Conservation (phyloP, 2,113 vertebrate genomes). For the Onychostoma macrolepis region DNA sequence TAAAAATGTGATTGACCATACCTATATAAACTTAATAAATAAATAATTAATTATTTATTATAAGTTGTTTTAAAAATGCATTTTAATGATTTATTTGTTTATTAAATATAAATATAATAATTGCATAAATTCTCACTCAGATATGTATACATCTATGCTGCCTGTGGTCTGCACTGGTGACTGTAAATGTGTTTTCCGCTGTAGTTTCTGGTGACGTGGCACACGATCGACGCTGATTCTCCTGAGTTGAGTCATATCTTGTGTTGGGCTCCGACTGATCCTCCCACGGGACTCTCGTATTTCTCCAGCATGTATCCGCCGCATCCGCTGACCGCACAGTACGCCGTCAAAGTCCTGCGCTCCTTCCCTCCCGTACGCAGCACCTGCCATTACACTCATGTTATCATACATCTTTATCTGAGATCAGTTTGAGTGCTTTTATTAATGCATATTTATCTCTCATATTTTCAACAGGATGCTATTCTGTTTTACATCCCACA, state of each 20-base stretch:
- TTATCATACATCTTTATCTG: background rate
- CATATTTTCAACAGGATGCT: conserved; percentile 81
- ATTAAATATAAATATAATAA: too few species aligned
- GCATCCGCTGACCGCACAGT: conserved; percentile 95
- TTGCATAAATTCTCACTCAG: too few species aligned
- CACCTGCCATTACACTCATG: too few species aligned
- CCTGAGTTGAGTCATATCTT: conserved; percentile 94
- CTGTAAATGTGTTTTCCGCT: conserved; percentile 30
- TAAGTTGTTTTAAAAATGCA: too few species aligned
- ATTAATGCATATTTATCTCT: background rate
- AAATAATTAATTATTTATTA: too few species aligned
- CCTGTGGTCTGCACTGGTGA: background rate
- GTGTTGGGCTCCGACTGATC: conserved; percentile 93
- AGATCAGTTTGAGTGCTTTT: background rate
- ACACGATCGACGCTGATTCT: conserved; percentile 95
- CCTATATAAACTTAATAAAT: too few species aligned
- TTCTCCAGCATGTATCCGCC: conserved; percentile 97
- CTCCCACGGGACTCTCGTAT: conserved; percentile 95
- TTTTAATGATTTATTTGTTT: too few species aligned
- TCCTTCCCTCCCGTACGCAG: conserved; percentile 91
- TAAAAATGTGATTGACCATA: too few species aligned
- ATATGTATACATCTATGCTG: too few species aligned
- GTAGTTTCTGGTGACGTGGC: conserved; percentile 96
- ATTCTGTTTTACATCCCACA: conserved; percentile 99
- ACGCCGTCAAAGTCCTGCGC: conserved; percentile 93